Evolutionary conservation across 2,113 vertebrate genomes (phyloP), one percentile per base, ranked within the genome.

Genomic region (Tor tambroides): DNA sequence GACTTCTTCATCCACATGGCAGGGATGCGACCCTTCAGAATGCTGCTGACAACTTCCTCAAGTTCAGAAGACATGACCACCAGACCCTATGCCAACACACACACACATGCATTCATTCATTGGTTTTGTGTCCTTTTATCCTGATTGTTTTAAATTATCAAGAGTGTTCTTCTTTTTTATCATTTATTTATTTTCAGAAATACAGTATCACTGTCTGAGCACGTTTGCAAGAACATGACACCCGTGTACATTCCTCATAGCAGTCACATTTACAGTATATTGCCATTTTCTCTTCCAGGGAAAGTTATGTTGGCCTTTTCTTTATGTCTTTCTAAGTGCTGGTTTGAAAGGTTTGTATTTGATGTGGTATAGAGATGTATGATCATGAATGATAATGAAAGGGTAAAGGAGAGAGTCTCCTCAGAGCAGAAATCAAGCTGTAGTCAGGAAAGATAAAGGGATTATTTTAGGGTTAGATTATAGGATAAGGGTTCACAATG

Each of bases 1-100:
- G 96, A 97, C 90, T 96, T 97, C 21, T 91, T 95, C 96, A 97
- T 97, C 96, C 97, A 97, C 91, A 96, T 94, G 30, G 84, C 95
- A 6, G 96, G 96, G 80, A 96, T 95, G 76, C 94, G 95, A 63
- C 97, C 96, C 71, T 94, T 97, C 87, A 98, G 83, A 84, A 97
- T 97, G 92, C 97, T 97, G 81, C 90, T 96, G 2, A 95, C 95
- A 28, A 98, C 96, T 86, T 97, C 96, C 90, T 98, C 96, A 82
- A 98, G 92, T 81, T 98, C 96, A 4, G 94, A 90, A 35, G 97
- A 96, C 96, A 97, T 96, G 85, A 96, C 96, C 17, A 97, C 95
- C 75, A 96, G 93, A 4, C 96, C 95, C 96, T 97, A 78, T 43
- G 87, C 7, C 43, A 76, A 77, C n/a, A 56, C 32, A 84, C 46